Evolutionary conservation across 2,888 invertebrate species (phyloP).

Genomic region (Drosophila borealis): DNA sequence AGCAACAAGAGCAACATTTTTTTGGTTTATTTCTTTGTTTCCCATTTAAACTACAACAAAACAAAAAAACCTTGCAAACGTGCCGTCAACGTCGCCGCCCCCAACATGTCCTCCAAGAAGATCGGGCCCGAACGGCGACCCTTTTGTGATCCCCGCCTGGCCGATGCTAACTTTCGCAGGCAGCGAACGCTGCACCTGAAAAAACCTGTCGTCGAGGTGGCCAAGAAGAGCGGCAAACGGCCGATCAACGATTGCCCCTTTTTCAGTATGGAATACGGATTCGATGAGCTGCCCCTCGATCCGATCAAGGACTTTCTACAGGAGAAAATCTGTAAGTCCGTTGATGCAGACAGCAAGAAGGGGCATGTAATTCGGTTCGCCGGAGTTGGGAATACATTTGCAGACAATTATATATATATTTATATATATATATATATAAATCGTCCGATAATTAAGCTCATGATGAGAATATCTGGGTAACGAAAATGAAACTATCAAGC

Average conservation of each 20-base stretch:
- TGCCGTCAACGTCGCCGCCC: not conserved
- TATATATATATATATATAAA: too few species aligned
- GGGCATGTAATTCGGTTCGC: too few species aligned
- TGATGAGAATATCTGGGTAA: too few species aligned
- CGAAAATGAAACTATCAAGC: too few species aligned
- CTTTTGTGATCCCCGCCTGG: constrained; percentile 68
- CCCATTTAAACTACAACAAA: constrained; percentile 9
- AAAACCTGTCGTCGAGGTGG: constrained; percentile 2
- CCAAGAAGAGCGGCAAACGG: constrained; percentile 57
- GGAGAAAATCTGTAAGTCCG: constrained; percentile 80
- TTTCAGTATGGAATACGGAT: constrained; percentile 79
- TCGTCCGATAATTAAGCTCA: too few species aligned
- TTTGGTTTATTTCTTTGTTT: constrained; percentile 31
- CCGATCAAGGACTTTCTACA: constrained; percentile 79
- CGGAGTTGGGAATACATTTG: too few species aligned
- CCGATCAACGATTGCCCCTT: constrained; percentile 83
- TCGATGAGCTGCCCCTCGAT: constrained; percentile 84
- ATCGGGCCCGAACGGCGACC: constrained; percentile 75
- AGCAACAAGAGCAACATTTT: constrained; percentile 38
- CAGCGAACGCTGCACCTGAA: constrained; percentile 37
- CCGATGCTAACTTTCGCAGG: constrained; percentile 50
- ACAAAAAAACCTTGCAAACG: constrained; percentile 8
- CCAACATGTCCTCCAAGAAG: constrained; percentile 42
- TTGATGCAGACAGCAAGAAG: not conserved
- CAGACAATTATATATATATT: too few species aligned